Percentiles rank a stretch among this genome's conserved stretches.
These are phyloP conservation scores for Dione vanillae DNA, from an alignment of 2,888 invertebrate species.

Conservation along the genomic window DNA sequence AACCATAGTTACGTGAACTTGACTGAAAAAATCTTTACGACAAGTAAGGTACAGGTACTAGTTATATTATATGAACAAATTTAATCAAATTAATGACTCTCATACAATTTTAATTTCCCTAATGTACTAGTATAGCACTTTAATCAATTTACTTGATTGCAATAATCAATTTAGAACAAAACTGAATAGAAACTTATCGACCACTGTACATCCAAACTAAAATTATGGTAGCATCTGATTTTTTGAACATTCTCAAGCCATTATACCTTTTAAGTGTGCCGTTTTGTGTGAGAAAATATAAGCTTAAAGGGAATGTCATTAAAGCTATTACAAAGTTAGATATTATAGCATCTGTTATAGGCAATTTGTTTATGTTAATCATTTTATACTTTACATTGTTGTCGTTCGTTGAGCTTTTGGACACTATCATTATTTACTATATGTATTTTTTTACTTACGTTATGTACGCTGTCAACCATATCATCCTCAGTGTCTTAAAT, in stretches of 20 bases:
- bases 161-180: not conserved
- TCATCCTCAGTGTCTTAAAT: conserved; percentile 33
- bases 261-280: conserved; percentile 37
- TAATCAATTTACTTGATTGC: conserved; percentile 3
- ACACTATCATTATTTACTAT: conserved; percentile 5
- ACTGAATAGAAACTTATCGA: not conserved
- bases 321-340: conserved; percentile 26
- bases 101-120: not conserved
- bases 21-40: too few relatives aligned
- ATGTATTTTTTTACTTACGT: conserved; percentile 37
- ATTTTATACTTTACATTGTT: conserved; percentile 35
- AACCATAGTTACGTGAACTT: too few relatives aligned
- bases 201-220: not conserved
- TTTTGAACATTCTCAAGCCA: conserved; percentile 38
- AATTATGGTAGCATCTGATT: conserved; percentile 10
- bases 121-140: not conserved
- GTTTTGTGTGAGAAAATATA: conserved; percentile 45
- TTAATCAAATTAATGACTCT: not conserved
- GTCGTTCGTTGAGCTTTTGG: conserved; percentile 34
- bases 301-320: conserved; percentile 33
- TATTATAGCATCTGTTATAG: conserved; percentile 18
- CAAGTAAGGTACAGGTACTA: not conserved
- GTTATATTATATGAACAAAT: not conserved
- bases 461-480: conserved; percentile 40
- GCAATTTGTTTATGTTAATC: conserved; percentile 34